Evolutionary conservation across 2,113 vertebrate genomes (phyloP).

Genomic region (Platysternon megacephalum): DNA sequence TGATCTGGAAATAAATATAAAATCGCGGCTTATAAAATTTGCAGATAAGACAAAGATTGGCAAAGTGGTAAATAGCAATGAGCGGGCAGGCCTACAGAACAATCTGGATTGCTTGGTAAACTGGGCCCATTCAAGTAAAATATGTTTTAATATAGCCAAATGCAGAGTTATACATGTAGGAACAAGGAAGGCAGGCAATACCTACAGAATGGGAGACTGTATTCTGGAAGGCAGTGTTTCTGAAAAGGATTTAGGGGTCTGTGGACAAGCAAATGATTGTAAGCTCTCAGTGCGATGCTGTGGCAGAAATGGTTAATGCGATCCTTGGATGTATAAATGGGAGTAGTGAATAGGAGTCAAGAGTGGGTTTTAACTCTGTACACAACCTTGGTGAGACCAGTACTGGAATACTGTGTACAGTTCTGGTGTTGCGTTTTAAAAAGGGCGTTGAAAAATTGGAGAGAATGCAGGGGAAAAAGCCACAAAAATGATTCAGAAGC

Average conservation of each 20-base stretch:
- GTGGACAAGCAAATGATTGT: not conserved
- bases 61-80: not conserved
- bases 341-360: not conserved
- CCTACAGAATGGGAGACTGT: not conserved
- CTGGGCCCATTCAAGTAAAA: not conserved
- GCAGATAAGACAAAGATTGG: not conserved
- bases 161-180: not conserved
- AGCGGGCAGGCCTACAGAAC: not conserved
- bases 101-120: not conserved
- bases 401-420: not conserved
- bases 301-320: not conserved
- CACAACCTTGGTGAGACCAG: not conserved
- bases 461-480: not conserved
- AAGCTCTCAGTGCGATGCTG: not conserved
- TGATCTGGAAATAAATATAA: constrained; percentile 33
- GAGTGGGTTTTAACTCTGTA: too few species aligned
- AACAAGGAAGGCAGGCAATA: not conserved
- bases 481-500: not conserved
- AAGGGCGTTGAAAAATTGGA: not conserved
- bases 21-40: constrained; percentile 34
- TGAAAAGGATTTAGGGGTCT: not conserved
- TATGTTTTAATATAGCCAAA: not conserved
- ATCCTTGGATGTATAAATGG: not conserved
- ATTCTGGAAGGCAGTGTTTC: not conserved
- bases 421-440: not conserved